Conservation (phyloP, 2,113 vertebrate species). For the Sapajus apella region DNA sequence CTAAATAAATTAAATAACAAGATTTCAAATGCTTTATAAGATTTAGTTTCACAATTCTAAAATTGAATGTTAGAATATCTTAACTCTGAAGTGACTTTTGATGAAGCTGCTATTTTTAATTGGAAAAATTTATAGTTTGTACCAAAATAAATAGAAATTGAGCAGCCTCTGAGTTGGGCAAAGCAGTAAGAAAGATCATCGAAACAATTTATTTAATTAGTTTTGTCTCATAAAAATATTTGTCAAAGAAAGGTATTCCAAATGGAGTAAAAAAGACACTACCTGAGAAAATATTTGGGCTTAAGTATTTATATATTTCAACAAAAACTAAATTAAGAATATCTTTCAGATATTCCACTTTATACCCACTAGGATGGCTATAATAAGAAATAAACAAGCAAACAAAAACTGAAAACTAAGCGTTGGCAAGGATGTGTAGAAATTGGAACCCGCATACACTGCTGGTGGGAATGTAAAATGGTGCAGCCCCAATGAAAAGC, state of each 20-base stretch:
- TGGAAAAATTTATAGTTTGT: conserved; percentile 21
- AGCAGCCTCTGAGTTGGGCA: not conserved
- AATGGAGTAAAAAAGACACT: not conserved
- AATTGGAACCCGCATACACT: not conserved
- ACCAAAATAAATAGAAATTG: conserved; percentile 21
- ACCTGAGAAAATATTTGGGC: not conserved
- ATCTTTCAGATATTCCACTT: not conserved
- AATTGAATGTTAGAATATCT: not conserved
- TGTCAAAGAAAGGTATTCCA: not conserved
- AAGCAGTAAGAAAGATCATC: not conserved
- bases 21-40: conserved; percentile 18
- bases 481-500: not conserved
- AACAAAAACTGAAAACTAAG: not conserved
- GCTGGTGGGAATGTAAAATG: not conserved
- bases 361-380: not conserved
- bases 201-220: not conserved
- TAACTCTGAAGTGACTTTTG: conserved; percentile 1
- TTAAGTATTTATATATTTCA: not conserved
- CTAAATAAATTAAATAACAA: conserved; percentile 36
- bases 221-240: conserved; percentile 8
- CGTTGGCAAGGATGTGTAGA: not conserved
- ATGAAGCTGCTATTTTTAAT: conserved; percentile 42
- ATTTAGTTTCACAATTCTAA: conserved; percentile 35
- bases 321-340: conserved; percentile 1
- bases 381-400: not conserved